phyloP scores from a whole-genome alignment of 2,797 vertebrate species.

The Luscinia luscinia region DNA sequence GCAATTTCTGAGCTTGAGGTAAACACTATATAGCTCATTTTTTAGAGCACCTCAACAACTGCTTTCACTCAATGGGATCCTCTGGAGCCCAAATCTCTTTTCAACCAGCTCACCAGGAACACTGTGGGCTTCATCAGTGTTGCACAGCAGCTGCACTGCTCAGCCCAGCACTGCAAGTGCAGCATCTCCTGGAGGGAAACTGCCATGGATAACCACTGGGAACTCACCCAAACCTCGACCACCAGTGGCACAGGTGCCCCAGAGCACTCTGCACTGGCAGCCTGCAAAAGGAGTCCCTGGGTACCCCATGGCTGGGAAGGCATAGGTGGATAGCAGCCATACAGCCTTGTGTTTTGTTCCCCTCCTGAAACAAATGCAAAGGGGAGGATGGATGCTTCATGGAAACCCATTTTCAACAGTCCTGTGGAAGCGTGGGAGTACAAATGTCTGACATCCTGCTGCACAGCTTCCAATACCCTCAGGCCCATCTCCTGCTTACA shows the following conservation, averaged over 20 bases:
- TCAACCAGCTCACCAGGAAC: neutral
- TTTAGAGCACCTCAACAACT: neutral
- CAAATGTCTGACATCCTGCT: neutral
- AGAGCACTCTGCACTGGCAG: neutral
- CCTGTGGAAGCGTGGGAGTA: neutral
- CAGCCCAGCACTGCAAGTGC: neutral
- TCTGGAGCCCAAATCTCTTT: neutral
- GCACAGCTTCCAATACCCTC: neutral
- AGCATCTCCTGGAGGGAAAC: neutral
- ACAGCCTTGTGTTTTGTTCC: neutral
- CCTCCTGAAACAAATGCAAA: neutral
- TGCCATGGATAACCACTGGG: neutral
- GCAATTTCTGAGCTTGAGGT: neutral
- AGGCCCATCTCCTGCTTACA: neutral
- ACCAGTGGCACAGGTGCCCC: neutral
- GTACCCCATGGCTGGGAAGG: neutral
- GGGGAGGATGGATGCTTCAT: neutral
- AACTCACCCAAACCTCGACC: neutral
- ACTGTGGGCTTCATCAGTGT: neutral
- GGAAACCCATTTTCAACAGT: neutral
- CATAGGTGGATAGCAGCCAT: neutral
- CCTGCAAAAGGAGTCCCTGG: fast-evolving
- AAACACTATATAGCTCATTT: neutral
- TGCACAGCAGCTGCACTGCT: neutral
- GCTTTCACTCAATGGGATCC: neutral